Base-by-base conservation (phyloP, 2,797 vertebrate species). In the Anguilla megastoma region DNA sequence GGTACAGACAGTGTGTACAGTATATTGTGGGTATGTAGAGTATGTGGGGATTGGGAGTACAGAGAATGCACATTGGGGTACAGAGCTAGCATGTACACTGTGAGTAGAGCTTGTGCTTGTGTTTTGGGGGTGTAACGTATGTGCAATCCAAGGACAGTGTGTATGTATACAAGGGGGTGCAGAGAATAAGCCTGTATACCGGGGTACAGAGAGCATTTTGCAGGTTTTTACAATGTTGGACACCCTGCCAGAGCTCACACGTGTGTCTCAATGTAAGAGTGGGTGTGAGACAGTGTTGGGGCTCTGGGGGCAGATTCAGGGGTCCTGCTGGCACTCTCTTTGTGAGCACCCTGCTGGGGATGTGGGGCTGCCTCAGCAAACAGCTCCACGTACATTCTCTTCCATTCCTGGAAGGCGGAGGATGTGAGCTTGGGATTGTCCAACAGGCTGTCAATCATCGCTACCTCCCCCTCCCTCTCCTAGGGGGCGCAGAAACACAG, bases 381-480 rank as follows among this genome's bases (percentile, higher is more conserved):
- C 94, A 98, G 95, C 94, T 99, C 98, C 92, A 97, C 95, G 96
- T 99, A 99, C 95, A 96, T 96, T 95, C 95, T 94, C 93, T 99
- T 99, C 98, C 98, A 99, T 89, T 99, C 98, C 95, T 97, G 98
- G 96, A 99, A 99, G 95, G 98, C 97, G 95, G 97, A 96, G 93
- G 98, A 99, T 0, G 98, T 98, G 95, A 99, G 96, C 92, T 97
- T 95, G 94, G 98, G 97, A 93, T 97, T 98, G 96, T 97, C 96
- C 96, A 99, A 94, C 94, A 99, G 96, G 96, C 97, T 98, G 94
- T 99, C 97, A 96, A 99, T 98, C 96, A 98, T 94, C 94, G 97
- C 97, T 94, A 99, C 96, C 97, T 99, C 98, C 94, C 98, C 98
- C 97, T 99, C 97, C 96, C 98, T 98, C 96, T 98, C 98, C 98